Conservation (phyloP, 2,888 invertebrate genomes). For the Netelia fuscicornis region DNA sequence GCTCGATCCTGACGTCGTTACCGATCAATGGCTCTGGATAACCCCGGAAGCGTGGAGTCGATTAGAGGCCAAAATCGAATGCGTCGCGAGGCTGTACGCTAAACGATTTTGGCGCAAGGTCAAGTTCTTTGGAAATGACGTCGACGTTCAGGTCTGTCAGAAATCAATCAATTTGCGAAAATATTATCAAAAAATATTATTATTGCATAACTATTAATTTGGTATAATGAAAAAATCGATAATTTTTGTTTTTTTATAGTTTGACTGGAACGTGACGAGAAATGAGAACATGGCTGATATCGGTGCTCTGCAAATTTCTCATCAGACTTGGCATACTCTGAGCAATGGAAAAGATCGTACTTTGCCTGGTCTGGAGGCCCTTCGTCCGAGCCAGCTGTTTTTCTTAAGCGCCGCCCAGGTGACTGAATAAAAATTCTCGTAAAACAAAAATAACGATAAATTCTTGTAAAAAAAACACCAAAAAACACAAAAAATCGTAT, state of each 20-base stretch:
- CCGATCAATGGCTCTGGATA: slow-evolving; percentile 83
- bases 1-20: slow-evolving; percentile 80
- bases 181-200: slow-evolving; percentile 9
- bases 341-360: slow-evolving; percentile 81
- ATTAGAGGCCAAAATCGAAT: slow-evolving; percentile 84
- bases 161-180: not conserved
- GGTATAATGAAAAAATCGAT: slow-evolving; percentile 8
- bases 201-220: not conserved
- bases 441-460: slow-evolving; percentile 3
- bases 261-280: slow-evolving; percentile 86
- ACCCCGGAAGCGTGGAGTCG: slow-evolving; percentile 83
- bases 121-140: slow-evolving; percentile 84
- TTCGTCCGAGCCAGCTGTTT: slow-evolving; percentile 85
- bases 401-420: slow-evolving; percentile 86
- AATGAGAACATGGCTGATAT: slow-evolving; percentile 86
- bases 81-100: slow-evolving; percentile 85
- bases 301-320: slow-evolving; percentile 85
- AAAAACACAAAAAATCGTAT: not conserved
- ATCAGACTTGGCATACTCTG: slow-evolving; percentile 84
- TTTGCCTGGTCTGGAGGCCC: slow-evolving; percentile 84
- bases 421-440: slow-evolving; percentile 10
- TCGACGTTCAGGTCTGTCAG: slow-evolving; percentile 84
- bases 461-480: not conserved
- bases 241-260: slow-evolving; percentile 77
- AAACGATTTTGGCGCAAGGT: slow-evolving; percentile 84